Conservation (phyloP, 2,113 vertebrate species). For the Pantherophis guttatus region DNA sequence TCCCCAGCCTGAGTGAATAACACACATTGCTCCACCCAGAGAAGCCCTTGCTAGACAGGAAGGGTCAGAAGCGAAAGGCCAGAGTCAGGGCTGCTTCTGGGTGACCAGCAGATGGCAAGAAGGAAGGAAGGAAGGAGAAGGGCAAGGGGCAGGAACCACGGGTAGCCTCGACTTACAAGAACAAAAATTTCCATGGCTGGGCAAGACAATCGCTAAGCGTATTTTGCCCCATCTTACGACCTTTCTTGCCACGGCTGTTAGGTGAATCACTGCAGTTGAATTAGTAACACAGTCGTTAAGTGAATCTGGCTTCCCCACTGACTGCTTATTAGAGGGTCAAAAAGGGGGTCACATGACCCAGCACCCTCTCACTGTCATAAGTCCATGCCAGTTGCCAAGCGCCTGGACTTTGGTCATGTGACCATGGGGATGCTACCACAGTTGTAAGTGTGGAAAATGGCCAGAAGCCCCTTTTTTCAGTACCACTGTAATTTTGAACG, state of each 20-base stretch:
- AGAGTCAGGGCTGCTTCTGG: background rate
- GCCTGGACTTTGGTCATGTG: background rate
- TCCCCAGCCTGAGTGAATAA: background rate
- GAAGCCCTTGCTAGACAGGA: background rate
- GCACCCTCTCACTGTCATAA: too few species aligned
- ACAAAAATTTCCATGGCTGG: background rate
- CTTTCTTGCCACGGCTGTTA: background rate
- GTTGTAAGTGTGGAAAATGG: background rate
- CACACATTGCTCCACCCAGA: background rate
- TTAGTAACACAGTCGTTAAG: background rate
- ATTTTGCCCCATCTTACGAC: background rate
- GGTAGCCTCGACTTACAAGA: background rate
- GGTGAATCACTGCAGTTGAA: too few species aligned
- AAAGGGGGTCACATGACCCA: too few species aligned
- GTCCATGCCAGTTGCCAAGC: too few species aligned
- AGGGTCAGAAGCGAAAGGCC: background rate
- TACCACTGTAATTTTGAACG: background rate
- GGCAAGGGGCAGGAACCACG: background rate
- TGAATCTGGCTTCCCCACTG: too few species aligned
- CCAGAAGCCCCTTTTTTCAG: background rate
- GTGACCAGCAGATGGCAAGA: background rate
- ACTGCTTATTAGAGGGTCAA: too few species aligned
- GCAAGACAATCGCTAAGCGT: background rate
- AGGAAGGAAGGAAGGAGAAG: background rate
- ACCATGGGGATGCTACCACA: too few species aligned